phyloP scores from a whole-genome alignment of 2,888 invertebrate genomes.

The Incurvaria masculella region DNA sequence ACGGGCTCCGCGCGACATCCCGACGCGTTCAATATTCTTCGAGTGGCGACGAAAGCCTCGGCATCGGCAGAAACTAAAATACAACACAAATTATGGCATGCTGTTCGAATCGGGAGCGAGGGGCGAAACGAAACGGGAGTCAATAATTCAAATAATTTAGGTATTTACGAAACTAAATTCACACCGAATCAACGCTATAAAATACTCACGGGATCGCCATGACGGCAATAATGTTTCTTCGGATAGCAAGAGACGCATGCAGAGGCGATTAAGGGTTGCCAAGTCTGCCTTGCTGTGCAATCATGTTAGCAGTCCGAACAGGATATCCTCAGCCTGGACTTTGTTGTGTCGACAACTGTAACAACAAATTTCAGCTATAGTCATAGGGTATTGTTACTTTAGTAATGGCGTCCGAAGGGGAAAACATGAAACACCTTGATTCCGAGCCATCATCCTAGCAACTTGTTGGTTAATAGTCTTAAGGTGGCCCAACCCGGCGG shows the following conservation, averaged over 20 bases:
- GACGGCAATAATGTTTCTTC: slow-evolving; percentile 21
- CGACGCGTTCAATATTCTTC: slow-evolving; percentile 42
- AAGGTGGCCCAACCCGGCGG: too few relatives aligned
- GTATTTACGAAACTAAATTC: background rate
- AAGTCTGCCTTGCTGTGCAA: background rate
- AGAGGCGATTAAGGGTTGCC: background rate
- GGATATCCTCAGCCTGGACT: background rate
- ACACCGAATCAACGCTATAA: slow-evolving; percentile 23
- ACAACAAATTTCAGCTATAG: slow-evolving; percentile 34
- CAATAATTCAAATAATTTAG: background rate
- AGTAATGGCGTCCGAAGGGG: too few relatives aligned
- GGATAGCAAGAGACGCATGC: background rate
- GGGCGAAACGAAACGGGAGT: slow-evolving; percentile 52
- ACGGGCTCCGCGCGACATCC: slow-evolving; percentile 16
- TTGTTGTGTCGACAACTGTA: slow-evolving; percentile 36
- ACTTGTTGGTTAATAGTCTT: too few relatives aligned
- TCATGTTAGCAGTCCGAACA: background rate
- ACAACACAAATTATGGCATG: slow-evolving; percentile 40
- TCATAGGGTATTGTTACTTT: too few relatives aligned
- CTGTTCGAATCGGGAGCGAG: slow-evolving; percentile 55
- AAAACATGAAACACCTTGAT: too few relatives aligned
- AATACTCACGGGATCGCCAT: slow-evolving; percentile 50
- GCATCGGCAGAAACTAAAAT: slow-evolving; percentile 48
- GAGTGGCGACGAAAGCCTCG: slow-evolving; percentile 55
- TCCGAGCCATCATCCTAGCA: too few relatives aligned